Percentiles rank a stretch among this genome's conserved stretches.
Evolutionary conservation across 2,113 vertebrate species (phyloP).

Genomic region (Bungarus multicinctus): DNA sequence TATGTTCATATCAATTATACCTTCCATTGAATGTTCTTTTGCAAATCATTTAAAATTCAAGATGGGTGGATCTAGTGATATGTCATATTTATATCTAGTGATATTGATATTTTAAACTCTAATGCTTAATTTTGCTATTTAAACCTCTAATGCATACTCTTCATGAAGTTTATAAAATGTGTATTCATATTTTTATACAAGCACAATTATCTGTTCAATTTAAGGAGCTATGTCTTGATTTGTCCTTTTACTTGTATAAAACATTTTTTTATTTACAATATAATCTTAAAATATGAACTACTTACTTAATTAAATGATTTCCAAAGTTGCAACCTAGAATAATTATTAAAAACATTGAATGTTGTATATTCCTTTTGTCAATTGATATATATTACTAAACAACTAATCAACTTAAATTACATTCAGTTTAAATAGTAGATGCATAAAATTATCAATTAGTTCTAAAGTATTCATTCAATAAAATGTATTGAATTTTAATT

Average conservation of each 20-base stretch:
- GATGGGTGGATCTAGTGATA: too few relatives aligned
- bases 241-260: neutral
- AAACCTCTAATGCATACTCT: neutral
- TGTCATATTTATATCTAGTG: too few relatives aligned
- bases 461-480: neutral
- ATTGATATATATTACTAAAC: neutral
- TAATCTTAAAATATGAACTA: conserved; percentile 11
- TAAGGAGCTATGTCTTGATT: neutral
- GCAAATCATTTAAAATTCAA: neutral
- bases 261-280: neutral
- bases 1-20: neutral
- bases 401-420: neutral
- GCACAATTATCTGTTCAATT: neutral
- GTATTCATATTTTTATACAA: neutral
- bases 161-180: neutral
- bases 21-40: neutral
- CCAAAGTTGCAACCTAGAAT: conserved; percentile 59
- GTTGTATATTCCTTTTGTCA: conserved; percentile 30
- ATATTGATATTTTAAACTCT: neutral
- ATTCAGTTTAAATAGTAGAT: conserved; percentile 5
- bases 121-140: neutral
- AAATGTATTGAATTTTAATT: neutral
- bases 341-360: conserved; percentile 39
- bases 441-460: neutral
- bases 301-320: conserved; percentile 68